Evolutionary conservation across 2,888 invertebrate genomes (phyloP), one percentile per base, ranked within the genome.

Genomic region (Chesias legatella): DNA sequence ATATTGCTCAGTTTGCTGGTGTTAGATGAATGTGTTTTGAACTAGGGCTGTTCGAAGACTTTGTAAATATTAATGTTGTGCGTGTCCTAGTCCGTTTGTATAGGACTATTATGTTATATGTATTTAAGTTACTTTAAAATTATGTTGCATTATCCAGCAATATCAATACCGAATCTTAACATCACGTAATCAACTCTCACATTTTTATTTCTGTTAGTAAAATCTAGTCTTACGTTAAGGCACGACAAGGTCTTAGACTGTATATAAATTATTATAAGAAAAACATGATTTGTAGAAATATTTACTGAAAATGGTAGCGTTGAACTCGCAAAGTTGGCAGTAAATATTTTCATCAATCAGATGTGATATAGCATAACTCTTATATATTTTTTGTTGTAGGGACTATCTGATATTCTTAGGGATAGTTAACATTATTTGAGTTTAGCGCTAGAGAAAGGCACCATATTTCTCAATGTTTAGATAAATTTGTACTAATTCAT

Each of bases 151-250:
- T 53, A 58, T 52, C 51, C 53, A 62, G 50, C 60, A 58, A 63
- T 69, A 62, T 58, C 55, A 57, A 63, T 50, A 58, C 55, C 41
- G 56, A 67, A 64, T 63, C 58, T 56, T 63, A 56, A 63, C 66
- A 60, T 67, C 63, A 65, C 67, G 57, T 63, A 64, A 66, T 70
- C 53, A 48, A 67, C 59, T 72, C 63, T 79, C 76, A 76, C 71
- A 63, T 75, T 69, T 77, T 60, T 75, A 69, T 76, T 73, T 77
- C 70, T 69, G 75, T 83, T n/a, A 83, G 86, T 84, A 84, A 85
- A 86, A 75, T 88, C 86, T 88, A 88, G 86, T 88, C 86, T 82
- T 86, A 85, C 71, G 71, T 81, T 85, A 85, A 82, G 84, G 78
- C 79, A 73, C 73, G 69, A 72, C 71, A 73, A 68, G 69, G 76